Conservation (phyloP, 2,797 vertebrate species). For the Danio kyathit region DNA sequence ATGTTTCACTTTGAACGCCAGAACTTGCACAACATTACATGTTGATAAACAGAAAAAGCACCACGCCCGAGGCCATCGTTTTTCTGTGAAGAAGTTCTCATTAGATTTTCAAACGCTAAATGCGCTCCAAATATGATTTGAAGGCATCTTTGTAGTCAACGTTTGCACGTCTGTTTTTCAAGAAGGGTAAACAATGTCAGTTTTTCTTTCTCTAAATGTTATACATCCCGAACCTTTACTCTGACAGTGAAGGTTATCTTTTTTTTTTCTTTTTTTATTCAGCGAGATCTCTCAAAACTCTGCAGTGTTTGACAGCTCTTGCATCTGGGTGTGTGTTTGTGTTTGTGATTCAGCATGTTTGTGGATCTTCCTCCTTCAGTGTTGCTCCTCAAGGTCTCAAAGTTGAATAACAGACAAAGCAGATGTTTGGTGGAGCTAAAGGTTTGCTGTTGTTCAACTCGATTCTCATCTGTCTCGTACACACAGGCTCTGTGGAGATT, state of each 20-base stretch:
- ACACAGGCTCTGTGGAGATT: conserved; percentile 24
- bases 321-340: conserved; percentile 9
- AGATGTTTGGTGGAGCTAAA: neutral
- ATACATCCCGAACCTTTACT: conserved; percentile 8
- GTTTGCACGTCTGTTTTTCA: conserved; percentile 8
- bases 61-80: neutral
- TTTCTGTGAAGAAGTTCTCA: conserved; percentile 12
- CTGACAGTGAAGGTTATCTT: conserved; percentile 50
- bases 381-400: conserved; percentile 6
- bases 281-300: conserved; percentile 22
- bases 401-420: neutral
- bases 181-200: conserved; percentile 4
- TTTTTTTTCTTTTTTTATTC: conserved; percentile 5
- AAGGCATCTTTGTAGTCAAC: conserved; percentile 19
- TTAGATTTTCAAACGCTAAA: conserved; percentile 18
- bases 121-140: conserved; percentile 25
- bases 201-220: conserved; percentile 19
- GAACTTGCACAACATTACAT: neutral
- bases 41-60: conserved; percentile 13
- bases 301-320: conserved; percentile 41
- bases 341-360: conserved; percentile 47
- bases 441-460: neutral
- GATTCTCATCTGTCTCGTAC: neutral
- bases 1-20: conserved; percentile 5
- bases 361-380: neutral